Evolutionary conservation across 92 coral and sea anemone species (phyloP).

Genomic region (Paragorgia papillata): DNA sequence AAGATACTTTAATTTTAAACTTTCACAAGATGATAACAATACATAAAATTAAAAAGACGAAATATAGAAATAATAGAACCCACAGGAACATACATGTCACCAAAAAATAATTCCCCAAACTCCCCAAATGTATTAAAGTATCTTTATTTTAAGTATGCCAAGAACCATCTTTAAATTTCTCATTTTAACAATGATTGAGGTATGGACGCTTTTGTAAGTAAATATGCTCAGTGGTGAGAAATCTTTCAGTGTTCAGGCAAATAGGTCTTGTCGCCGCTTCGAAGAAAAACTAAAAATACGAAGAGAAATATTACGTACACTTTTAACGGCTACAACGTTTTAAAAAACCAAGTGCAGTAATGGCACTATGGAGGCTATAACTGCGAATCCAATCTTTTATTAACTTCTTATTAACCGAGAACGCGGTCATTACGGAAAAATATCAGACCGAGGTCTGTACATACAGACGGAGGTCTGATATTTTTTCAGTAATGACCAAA

Average conservation of each 20-base stretch:
- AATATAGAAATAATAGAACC: too few relatives aligned
- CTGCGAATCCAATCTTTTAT: too few relatives aligned
- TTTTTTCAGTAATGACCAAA: too few relatives aligned
- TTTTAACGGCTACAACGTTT: background rate
- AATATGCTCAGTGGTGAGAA: conserved; percentile 29
- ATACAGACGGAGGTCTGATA: background rate
- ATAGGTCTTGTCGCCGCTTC: background rate
- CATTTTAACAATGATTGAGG: background rate
- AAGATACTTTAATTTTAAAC: too few relatives aligned
- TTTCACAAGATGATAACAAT: too few relatives aligned
- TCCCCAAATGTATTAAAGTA: background rate
- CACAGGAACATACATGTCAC: too few relatives aligned
- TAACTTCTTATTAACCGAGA: too few relatives aligned
- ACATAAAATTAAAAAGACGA: too few relatives aligned
- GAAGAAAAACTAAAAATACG: conserved; percentile 17
- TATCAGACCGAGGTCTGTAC: background rate
- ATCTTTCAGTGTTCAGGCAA: conserved; percentile 13
- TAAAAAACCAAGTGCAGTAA: background rate
- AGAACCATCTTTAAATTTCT: background rate
- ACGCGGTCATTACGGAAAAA: too few relatives aligned
- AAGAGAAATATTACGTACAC: background rate
- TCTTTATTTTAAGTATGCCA: background rate
- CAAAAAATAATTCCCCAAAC: too few relatives aligned
- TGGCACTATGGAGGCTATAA: background rate
- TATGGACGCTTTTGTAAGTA: conserved; percentile 9